phyloP scores from a whole-genome alignment of 2,113 vertebrate species.

The Rostratula benghalensis region DNA sequence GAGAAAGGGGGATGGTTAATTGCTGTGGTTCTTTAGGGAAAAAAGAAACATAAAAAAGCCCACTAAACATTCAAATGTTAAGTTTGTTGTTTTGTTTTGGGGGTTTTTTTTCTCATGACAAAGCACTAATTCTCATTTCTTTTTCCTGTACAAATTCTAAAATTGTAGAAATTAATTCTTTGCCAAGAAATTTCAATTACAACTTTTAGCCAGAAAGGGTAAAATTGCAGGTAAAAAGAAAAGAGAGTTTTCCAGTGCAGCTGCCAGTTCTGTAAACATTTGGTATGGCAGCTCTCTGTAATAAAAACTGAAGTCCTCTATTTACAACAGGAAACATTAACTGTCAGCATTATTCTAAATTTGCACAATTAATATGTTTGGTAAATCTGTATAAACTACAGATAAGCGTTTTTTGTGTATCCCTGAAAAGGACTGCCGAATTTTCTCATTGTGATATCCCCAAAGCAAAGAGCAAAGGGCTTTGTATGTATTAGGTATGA shows the following conservation, averaged over 20 bases:
- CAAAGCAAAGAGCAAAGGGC: constrained; percentile 27
- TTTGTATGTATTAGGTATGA: constrained; percentile 20
- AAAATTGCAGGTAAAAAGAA: not conserved
- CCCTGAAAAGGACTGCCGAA: not conserved
- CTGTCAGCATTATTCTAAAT: constrained; percentile 9
- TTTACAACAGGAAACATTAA: not conserved
- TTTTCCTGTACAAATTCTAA: not conserved
- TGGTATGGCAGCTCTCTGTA: not conserved
- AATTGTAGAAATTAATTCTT: not conserved
- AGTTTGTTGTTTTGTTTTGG: rapidly evolving
- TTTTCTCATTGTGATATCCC: not conserved
- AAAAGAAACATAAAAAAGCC: not conserved
- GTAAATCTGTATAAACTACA: constrained; percentile 46
- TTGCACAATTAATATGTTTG: constrained; percentile 43
- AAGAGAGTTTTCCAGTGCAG: not conserved
- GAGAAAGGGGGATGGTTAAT: not conserved
- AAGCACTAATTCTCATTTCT: not conserved
- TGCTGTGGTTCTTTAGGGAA: not conserved
- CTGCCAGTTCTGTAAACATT: not conserved
- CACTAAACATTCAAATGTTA: not conserved
- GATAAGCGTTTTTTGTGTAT: constrained; percentile 21
- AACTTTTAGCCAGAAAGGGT: not conserved
- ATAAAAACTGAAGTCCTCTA: not conserved
- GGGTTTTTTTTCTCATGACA: rapidly evolving
- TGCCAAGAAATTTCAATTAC: not conserved